These are phyloP conservation scores for Blennius ocellaris DNA, from an alignment of 2,113 vertebrate genomes.

Conservation along the genomic window DNA sequence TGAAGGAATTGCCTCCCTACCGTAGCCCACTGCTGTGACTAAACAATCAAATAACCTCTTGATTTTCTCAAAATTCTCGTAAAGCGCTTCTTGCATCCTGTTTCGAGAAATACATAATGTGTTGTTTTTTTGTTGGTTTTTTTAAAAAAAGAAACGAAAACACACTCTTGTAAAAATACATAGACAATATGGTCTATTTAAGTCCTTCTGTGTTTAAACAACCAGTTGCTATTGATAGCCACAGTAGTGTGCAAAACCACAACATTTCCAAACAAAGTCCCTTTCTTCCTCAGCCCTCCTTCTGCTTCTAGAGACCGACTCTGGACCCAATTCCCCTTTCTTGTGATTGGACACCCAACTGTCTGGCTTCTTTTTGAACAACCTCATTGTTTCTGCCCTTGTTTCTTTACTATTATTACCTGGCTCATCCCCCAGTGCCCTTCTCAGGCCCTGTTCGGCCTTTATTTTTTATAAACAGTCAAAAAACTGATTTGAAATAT, in stretches of 20 bases:
- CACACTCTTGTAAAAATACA: constrained; percentile 4
- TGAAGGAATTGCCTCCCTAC: constrained; percentile 76
- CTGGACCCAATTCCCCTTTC: constrained; percentile 41
- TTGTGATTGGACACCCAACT: constrained; percentile 63
- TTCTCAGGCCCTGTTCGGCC: constrained; percentile 17
- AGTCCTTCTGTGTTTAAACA: constrained; percentile 5
- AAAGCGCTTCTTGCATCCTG: constrained; percentile 42
- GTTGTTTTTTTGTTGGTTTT: too few species aligned
- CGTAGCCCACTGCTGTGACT: constrained; percentile 97
- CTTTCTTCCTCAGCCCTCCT: constrained; percentile 57
- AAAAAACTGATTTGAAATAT: neutral
- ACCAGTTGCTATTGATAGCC: constrained; percentile 66
- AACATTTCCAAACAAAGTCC: constrained; percentile 25
- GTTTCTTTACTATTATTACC: constrained; percentile 25
- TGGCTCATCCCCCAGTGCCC: constrained; percentile 34
- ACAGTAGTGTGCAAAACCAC: constrained; percentile 86
- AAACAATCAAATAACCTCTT: constrained; percentile 81
- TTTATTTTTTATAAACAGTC: constrained; percentile 16
- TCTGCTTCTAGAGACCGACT: constrained; percentile 70
- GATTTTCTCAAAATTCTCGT: constrained; percentile 76
- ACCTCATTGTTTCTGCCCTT: constrained; percentile 58
- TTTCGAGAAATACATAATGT: constrained; percentile 32
- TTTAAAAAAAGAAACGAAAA: neutral
- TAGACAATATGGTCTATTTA: neutral
- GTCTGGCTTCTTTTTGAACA: constrained; percentile 57